A percentile compares a stretch with the other conserved stretches of the same genome.
phyloP scores from a whole-genome alignment of 2,113 vertebrate genomes.

The Parus major region DNA sequence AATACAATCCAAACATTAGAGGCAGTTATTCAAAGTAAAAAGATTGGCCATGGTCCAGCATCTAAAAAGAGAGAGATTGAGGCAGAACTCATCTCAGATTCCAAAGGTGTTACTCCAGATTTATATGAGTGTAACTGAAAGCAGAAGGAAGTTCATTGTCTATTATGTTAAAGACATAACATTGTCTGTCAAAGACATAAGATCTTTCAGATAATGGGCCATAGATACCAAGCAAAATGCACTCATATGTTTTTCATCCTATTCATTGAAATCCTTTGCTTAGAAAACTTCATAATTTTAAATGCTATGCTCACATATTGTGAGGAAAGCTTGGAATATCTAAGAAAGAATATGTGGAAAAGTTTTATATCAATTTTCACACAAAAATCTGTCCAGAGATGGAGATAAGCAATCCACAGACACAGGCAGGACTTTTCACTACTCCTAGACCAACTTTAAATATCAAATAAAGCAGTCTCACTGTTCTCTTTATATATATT shows the following conservation, averaged over 20 bases:
- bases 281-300: neutral
- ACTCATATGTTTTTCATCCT: neutral
- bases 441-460: neutral
- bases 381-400: neutral
- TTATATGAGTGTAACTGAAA: conserved; percentile 6
- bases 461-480: neutral
- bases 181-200: neutral
- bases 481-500: neutral
- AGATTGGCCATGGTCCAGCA: neutral
- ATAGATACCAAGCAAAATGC: neutral
- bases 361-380: neutral
- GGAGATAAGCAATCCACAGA: neutral
- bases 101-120: conserved; percentile 39
- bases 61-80: neutral
- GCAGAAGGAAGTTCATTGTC: conserved; percentile 8
- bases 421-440: neutral
- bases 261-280: neutral
- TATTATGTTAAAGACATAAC: neutral
- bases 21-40: conserved; percentile 9
- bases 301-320: neutral
- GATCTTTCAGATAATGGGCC: neutral
- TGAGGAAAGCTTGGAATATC: neutral
- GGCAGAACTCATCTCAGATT: conserved; percentile 15
- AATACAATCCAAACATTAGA: neutral
- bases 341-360: neutral